Percentiles rank a stretch among this genome's conserved stretches.
Evolutionary conservation across 2,113 vertebrate genomes (phyloP).

Genomic region (Oncorhynchus tshawytscha): DNA sequence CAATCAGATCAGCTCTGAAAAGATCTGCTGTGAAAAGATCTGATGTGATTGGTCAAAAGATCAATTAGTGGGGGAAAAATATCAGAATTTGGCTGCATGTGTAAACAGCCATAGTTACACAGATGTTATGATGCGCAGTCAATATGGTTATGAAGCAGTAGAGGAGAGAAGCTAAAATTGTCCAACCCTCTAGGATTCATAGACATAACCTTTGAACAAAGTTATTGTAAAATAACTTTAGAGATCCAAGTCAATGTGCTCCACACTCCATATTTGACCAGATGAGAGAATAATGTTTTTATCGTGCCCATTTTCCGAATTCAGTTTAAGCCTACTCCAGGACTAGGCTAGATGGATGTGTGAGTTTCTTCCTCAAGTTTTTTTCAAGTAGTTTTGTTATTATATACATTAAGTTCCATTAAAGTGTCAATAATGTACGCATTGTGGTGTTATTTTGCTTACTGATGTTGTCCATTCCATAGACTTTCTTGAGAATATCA

Average conservation of each 20-base stretch:
- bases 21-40: too few relatives aligned
- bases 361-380: background rate
- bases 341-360: background rate
- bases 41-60: too few relatives aligned
- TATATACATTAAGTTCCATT: background rate
- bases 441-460: conserved; percentile 55
- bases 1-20: too few relatives aligned
- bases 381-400: background rate
- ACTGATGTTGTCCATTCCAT: conserved; percentile 89
- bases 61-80: too few relatives aligned
- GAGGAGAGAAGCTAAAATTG: background rate
- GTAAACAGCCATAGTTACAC: background rate
- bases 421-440: background rate
- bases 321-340: background rate
- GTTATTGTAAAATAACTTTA: background rate
- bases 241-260: background rate
- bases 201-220: background rate
- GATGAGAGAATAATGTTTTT: background rate
- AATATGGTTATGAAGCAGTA: background rate
- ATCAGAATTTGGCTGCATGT: too few relatives aligned
- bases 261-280: background rate
- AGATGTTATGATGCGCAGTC: background rate
- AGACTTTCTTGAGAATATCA: conserved; percentile 91
- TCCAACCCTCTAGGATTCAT: background rate
- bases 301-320: too few relatives aligned